Conservation (phyloP, 2,797 vertebrate species). For the Rhinoraja longicauda region DNA sequence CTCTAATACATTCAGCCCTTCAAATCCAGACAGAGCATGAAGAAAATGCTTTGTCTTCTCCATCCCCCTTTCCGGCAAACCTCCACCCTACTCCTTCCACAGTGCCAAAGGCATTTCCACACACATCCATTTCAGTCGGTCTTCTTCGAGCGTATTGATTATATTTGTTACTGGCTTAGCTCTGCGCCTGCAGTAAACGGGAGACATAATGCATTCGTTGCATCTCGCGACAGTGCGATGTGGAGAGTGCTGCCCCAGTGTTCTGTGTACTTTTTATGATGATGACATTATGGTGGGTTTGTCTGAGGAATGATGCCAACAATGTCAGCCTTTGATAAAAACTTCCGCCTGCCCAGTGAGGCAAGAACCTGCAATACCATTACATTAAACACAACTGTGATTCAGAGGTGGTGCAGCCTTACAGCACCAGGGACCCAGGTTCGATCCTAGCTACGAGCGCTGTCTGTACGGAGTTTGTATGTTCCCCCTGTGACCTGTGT, state of each 20-base stretch:
- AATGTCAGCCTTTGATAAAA: not conserved
- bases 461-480: no score
- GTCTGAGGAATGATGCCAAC: not conserved
- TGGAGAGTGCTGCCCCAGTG: not conserved
- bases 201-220: not conserved
- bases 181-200: not conserved
- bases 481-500: no score
- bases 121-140: not conserved
- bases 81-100: not conserved
- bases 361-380: no score
- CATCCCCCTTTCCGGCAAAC: not conserved
- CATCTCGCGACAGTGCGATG: not conserved
- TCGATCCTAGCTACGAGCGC: no score
- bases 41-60: not conserved
- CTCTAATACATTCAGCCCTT: not conserved
- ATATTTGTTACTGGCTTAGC: not conserved
- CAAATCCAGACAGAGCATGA: not conserved
- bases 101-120: not conserved
- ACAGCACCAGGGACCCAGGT: no score
- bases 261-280: not conserved
- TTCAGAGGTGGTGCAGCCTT: no score
- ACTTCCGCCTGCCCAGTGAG: not conserved
- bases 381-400: no score
- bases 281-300: not conserved
- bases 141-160: not conserved